A percentile compares a stretch with the other conserved stretches of the same genome.
Evolutionary conservation across 2,797 vertebrate genomes (phyloP).

Genomic region (Alcedo quadribrachys): DNA sequence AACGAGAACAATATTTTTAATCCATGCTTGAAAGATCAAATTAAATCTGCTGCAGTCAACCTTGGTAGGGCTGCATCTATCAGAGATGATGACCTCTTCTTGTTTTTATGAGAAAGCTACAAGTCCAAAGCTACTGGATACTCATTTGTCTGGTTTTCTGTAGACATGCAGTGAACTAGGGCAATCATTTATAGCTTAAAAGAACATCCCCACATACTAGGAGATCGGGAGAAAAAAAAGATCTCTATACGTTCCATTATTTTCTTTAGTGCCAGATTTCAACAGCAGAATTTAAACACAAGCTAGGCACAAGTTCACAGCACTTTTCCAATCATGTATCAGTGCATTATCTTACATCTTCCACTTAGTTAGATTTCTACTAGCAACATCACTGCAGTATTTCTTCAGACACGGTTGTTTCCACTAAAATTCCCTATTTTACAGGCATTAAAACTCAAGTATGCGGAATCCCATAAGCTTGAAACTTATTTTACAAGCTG

Average conservation of each 20-base stretch:
- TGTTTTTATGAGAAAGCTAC: not conserved
- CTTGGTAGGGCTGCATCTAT: slow-evolving; percentile 49
- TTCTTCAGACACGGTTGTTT: not conserved
- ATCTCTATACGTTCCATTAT: not conserved
- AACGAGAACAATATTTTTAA: slow-evolving; percentile 74
- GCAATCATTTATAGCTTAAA: slow-evolving; percentile 27
- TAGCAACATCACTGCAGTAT: not conserved
- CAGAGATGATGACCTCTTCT: not conserved
- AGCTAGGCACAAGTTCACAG: not conserved
- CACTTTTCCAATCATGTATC: not conserved
- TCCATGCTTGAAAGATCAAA: slow-evolving; percentile 69
- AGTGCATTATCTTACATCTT: not conserved
- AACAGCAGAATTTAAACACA: slow-evolving; percentile 29
- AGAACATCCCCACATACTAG: slow-evolving; percentile 6
- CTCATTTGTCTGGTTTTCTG: slow-evolving; percentile 3
- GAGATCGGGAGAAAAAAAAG: not conserved
- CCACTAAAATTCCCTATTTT: slow-evolving; percentile 24
- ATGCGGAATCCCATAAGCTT: slow-evolving; percentile 32
- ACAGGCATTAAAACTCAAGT: slow-evolving; percentile 12
- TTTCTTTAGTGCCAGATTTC: slow-evolving; percentile 35
- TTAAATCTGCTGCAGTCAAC: slow-evolving; percentile 57
- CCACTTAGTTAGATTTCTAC: not conserved
- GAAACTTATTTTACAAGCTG: slow-evolving; percentile 34
- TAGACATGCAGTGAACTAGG: not conserved
- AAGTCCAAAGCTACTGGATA: slow-evolving; percentile 21